Percentiles rank a stretch among this genome's conserved stretches.
Evolutionary conservation across 2,113 vertebrate species (phyloP).

Genomic region (Albula glossodonta): DNA sequence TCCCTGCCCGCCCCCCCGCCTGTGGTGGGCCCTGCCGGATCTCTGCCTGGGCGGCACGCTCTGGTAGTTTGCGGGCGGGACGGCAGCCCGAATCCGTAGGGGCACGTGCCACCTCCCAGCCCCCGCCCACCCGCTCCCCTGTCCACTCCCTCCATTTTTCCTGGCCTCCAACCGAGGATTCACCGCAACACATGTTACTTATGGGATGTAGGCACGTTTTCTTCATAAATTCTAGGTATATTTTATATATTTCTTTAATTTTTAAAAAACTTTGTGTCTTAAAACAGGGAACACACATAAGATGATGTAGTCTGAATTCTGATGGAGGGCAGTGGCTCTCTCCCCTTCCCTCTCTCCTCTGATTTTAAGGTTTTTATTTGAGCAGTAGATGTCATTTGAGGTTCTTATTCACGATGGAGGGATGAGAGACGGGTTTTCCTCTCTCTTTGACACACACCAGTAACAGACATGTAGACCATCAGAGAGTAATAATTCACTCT

Average conservation of each 20-base stretch:
- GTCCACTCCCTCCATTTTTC: constrained; percentile 65
- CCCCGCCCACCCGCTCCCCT: constrained; percentile 52
- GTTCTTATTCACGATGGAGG: neutral
- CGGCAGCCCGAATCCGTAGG: constrained; percentile 22
- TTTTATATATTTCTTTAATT: constrained; percentile 9
- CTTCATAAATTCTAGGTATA: constrained; percentile 3
- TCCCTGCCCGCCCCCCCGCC: too few relatives aligned
- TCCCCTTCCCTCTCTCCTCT: neutral
- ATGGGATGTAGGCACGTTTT: constrained; percentile 74
- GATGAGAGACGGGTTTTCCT: neutral
- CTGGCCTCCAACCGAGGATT: constrained; percentile 58
- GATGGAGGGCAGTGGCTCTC: neutral
- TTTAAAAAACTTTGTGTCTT: constrained; percentile 65
- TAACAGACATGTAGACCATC: neutral
- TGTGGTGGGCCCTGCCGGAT: too few relatives aligned
- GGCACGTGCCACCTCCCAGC: constrained; percentile 57
- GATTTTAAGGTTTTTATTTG: neutral
- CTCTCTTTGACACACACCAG: neutral
- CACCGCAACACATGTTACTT: constrained; percentile 72
- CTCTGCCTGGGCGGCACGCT: too few relatives aligned
- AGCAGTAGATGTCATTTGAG: constrained; percentile 34
- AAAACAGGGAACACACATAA: constrained; percentile 66
- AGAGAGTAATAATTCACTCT: neutral
- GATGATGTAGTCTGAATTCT: constrained; percentile 49
- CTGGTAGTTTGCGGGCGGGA: too few relatives aligned